These are phyloP conservation scores for Cenopis cana DNA, from an alignment of 2,888 invertebrate genomes.

Conservation along the genomic window DNA sequence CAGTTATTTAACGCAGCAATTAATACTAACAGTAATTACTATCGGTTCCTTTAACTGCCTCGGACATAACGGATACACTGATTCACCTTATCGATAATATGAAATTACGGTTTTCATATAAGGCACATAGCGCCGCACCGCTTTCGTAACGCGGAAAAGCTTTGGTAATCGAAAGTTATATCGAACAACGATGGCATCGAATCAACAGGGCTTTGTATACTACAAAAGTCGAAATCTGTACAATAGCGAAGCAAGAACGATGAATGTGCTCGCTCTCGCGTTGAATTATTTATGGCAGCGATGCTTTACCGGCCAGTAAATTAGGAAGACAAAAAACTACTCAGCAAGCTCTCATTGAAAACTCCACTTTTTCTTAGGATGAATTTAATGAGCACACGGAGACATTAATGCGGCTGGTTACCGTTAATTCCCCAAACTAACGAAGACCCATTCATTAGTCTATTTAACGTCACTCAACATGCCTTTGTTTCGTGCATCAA, in stretches of 20 bases:
- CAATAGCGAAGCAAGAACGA: conserved; percentile 72
- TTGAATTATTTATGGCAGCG: conserved; percentile 80
- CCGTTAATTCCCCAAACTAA: conserved; percentile 58
- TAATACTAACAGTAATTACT: conserved; percentile 47
- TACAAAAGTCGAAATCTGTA: conserved; percentile 49
- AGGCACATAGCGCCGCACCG: conserved; percentile 16
- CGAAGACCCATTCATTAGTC: conserved; percentile 22
- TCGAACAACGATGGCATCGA: conserved; percentile 35
- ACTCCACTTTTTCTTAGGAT: conserved; percentile 63
- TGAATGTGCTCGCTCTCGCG: conserved; percentile 63
- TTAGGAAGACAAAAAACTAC: conserved; percentile 71
- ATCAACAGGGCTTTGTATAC: conserved; percentile 30
- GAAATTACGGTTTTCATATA: conserved; percentile 35
- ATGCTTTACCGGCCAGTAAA: conserved; percentile 73
- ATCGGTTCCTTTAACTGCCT: conserved; percentile 45
- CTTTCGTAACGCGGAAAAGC: conserved; percentile 24
- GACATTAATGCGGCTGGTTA: conserved; percentile 56
- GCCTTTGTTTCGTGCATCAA: background rate
- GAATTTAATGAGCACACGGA: conserved; percentile 55
- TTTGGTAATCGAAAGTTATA: conserved; percentile 33
- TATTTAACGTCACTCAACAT: background rate
- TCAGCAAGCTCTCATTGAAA: conserved; percentile 64
- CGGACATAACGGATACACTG: conserved; percentile 48
- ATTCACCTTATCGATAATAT: conserved; percentile 43
- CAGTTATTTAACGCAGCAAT: conserved; percentile 45